Evolutionary conservation across 2,113 vertebrate genomes (phyloP).

Genomic region (Plecturocebus donacophilus): DNA sequence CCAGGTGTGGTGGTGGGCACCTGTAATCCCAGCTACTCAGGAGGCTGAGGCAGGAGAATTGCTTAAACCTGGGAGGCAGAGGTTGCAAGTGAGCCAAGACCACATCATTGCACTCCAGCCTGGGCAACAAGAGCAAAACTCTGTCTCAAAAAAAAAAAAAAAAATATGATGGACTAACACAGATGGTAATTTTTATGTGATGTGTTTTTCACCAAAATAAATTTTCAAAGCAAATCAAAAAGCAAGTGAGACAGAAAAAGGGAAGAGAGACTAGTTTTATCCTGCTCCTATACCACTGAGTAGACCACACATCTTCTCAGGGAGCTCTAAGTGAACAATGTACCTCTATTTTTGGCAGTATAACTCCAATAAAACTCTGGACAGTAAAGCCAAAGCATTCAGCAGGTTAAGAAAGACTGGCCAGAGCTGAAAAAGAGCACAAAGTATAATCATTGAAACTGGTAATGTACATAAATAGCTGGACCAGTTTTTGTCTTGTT

Average conservation of each 20-base stretch:
- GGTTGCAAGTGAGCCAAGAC: too few species aligned
- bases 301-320: not conserved
- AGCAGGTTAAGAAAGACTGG: slow-evolving; percentile 65
- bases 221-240: not conserved
- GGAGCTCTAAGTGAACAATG: not conserved
- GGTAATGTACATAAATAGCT: slow-evolving; percentile 65
- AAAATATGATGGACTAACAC: not conserved
- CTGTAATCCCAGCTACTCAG: too few species aligned
- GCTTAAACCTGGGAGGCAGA: too few species aligned
- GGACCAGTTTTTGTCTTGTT: slow-evolving; percentile 60
- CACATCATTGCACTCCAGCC: too few species aligned
- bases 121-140: too few species aligned
- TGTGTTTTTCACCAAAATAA: not conserved
- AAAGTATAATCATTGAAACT: slow-evolving; percentile 57
- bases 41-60: too few species aligned
- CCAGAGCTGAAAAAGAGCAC: slow-evolving; percentile 71
- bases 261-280: not conserved
- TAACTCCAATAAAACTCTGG: not conserved
- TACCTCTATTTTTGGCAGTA: not conserved
- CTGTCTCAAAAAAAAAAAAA: not conserved
- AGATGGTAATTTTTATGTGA: not conserved
- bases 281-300: not conserved
- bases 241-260: not conserved
- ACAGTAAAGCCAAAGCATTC: slow-evolving; percentile 49
- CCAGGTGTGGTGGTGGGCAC: too few species aligned